Evolutionary conservation across 2,113 vertebrate species (phyloP), one percentile per base, ranked within the genome.

Genomic region (Polypterus senegalus): DNA sequence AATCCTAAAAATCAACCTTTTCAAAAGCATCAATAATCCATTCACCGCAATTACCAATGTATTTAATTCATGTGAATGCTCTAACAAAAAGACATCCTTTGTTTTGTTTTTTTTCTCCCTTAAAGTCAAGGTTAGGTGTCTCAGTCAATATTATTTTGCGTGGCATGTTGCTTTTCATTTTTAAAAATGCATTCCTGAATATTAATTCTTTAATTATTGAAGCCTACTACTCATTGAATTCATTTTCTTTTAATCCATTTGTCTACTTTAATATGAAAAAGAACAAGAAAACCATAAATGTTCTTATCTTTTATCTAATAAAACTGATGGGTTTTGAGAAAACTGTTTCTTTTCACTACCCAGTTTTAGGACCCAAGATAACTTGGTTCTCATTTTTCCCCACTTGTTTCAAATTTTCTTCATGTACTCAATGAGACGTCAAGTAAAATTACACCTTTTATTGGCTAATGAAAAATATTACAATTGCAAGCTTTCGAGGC

Each of bases 171-270:
- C 4, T 57, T 57, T 6, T 57, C 46, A 7, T 57, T 43, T 11
- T 43, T 7, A 44, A 7, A 11, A 57, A 57, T 10, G 10, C 10
- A 55, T 55, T 55, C 9, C 1, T 55, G 54, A 55, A 9, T 5
- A 55, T 55, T 55, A 55, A 55, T 55, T 9, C 54, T 55, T n/a
- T 27, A 55, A 55, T 55, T 55, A 55, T 55, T 55, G 54, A 55
- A 55, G 54, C 3, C 43, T 55, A 27, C 6, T 7, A 55, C 10
- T 55, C 4, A 57, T 57, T 57, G 27, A 57, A 57, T n/a, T n/a
- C n/a, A 27, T 11, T 3, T 44, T 4, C 56, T 57, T 43, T 57
- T 57, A 43, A 5, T 57, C 27, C 5, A 6, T 43, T 44, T 5
- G 9, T 44, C 56, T 44, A 11, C 56, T 44, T 44, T 43, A 9